A percentile compares a stretch with the other conserved stretches of the same genome.
These are phyloP conservation scores for Liopterus haemorrhoidalis DNA, from an alignment of 2,888 invertebrate genomes.

Conservation along the genomic window DNA sequence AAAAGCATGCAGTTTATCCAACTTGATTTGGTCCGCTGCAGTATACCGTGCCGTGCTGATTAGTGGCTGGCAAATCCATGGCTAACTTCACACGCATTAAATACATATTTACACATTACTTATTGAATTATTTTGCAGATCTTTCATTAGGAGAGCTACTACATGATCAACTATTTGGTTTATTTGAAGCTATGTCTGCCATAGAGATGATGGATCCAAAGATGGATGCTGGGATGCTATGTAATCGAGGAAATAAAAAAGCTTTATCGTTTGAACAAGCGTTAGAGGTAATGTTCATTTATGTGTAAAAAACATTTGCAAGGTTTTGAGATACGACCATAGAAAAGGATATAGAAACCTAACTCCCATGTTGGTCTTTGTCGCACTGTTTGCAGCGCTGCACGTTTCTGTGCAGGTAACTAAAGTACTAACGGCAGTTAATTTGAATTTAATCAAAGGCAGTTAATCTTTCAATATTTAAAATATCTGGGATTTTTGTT, in stretches of 20 bases:
- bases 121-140: constrained; percentile 58
- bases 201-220: constrained; percentile 99
- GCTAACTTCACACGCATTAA: too few species aligned
- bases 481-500: too few species aligned
- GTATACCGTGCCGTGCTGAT: too few species aligned
- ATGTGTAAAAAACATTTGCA: constrained; percentile 10
- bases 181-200: constrained; percentile 99
- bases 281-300: constrained; percentile 55
- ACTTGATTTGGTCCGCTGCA: too few species aligned
- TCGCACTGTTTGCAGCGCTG: too few species aligned
- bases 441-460: constrained; percentile 10
- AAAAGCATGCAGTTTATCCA: too few species aligned
- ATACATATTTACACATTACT: too few species aligned
- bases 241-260: constrained; percentile 79
- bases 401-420: too few species aligned
- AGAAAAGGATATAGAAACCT: too few species aligned
- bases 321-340: neutral
- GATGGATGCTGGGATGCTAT: constrained; percentile 99
- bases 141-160: constrained; percentile 83
- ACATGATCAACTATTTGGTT: constrained; percentile 84
- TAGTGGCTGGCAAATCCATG: too few species aligned
- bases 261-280: constrained; percentile 84
- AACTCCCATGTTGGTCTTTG: neutral
- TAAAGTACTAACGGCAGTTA: too few species aligned
- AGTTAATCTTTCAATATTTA: too few species aligned